Evolutionary conservation across 2,113 vertebrate genomes (phyloP), one percentile per base, ranked within the genome.

Genomic region (Speoplatyrhinus poulsoni): DNA sequence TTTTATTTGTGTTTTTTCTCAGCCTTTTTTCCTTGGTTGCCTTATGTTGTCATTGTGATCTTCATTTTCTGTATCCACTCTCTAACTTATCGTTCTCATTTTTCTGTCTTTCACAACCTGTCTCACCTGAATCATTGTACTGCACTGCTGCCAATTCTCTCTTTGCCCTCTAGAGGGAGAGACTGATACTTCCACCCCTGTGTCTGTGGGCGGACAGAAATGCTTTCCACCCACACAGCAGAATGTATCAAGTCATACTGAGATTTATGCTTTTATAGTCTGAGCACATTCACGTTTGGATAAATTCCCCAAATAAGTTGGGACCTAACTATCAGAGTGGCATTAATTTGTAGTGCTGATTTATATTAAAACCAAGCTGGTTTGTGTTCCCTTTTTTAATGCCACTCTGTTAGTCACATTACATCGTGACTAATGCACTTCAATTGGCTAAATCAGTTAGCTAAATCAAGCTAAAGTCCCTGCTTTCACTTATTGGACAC

Each of bases 121-220:
- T 73, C 32, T 77, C 58, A 71, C 69, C 72, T 76, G 57, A 84
- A 69, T 75, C 46, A 3, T 72, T 70, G 46, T 68, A 66, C 62
- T 67, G 65, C 72, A 46, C 67, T 82, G 67, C 78, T 74, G 63
- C 64, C 60, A 58, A 64, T 55, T 76, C 66, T 55, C 61, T 13
- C 26, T 50, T 72, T 19, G 53, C 50, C 41, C 55, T 63, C 69
- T 56, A 19, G 46, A 67, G 74, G 33, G n/a, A 48, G 0, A 0
- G 55, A 50, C 26, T 69, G 32, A 55, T 8, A 41, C 8, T 33
- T 19, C 6, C 41, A 1, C 68, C 67, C 57, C 65, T 46, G n/a
- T 83, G 17, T 12, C 19, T 16, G 41, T 54, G 17, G 19, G 19
- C 36, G 19, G 16, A 60, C 74, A 50, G 15, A 1, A 60, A 70